Base-by-base conservation (phyloP, 30 jellyfish, hydroid and myxozoan species). In the Aurelia sp. region DNA sequence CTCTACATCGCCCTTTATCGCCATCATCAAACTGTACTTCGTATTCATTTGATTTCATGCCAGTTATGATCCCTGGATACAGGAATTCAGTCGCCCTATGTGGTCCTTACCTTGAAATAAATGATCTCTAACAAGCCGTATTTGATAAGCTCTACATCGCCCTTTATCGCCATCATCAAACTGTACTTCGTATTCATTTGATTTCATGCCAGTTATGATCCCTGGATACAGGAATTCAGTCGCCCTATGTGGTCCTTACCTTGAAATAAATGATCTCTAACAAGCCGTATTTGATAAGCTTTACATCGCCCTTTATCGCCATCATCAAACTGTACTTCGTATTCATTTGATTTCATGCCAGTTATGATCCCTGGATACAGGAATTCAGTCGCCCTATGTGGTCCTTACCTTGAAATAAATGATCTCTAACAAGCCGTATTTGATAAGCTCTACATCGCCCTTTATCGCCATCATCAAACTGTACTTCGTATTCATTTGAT, bases 1-100 rank as follows among this genome's bases (percentile, higher is more conserved):
- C 85, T 53, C 86, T 86, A 21, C 85, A 97, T 70, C 92, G 73
- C 17, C 97, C 92, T 52, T 74, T 74, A 66, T 93, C 98, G 44
- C 98, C 98, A 79, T 93, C 98, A 70, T 93, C 98, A 71, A 85
- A 93, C 55, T 88, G 96, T 21, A 93, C 96, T 52, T 87, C 98
- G 51, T 87, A 93, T 59, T 93, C 97, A 18, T 79, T 89, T 11
- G 90, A 65, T 17, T 74, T 87, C 15, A 88, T 59, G 6, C 92
- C 92, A 16, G 93, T 73, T 22, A 93, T 89, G 22, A 93, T 89
- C 16, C 98, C 98, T 12, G 98, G 98, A 64, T 93, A 93, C 16
- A 93, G 84, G 40, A 78, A 78, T 66, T 93, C 92, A 11, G n/a
- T n/a, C n/a, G n/a, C n/a, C n/a, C n/a, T n/a, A n/a, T n/a, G n/a